Conservation (phyloP, 2,797 vertebrate species). For the Hapalemur alaotrensis region DNA sequence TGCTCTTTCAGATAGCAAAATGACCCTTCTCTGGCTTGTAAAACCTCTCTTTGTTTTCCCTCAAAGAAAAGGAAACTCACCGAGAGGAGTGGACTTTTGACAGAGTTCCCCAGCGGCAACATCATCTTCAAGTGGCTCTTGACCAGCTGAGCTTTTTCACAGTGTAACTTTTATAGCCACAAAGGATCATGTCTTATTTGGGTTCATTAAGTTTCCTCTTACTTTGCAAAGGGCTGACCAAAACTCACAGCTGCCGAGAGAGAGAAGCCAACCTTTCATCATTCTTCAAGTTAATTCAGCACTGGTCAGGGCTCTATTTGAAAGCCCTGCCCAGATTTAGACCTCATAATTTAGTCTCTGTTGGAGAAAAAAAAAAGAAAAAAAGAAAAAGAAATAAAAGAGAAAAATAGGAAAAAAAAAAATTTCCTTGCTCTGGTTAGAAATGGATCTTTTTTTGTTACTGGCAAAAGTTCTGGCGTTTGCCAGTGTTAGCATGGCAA, state of each 20-base stretch:
- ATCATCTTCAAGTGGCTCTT: constrained; percentile 77
- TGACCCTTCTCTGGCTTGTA: constrained; percentile 72
- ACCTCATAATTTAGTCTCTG: constrained; percentile 60
- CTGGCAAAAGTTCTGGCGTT: neutral
- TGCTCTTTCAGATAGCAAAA: constrained; percentile 75
- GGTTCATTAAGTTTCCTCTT: constrained; percentile 78
- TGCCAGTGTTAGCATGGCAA: neutral
- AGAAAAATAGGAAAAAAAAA: neutral
- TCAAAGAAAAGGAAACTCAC: constrained; percentile 73
- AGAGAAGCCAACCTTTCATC: constrained; percentile 63
- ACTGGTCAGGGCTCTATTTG: constrained; percentile 37
- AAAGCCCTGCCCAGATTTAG: constrained; percentile 46
- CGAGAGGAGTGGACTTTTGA: constrained; percentile 65
- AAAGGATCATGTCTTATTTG: constrained; percentile 75
- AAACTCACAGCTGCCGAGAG: constrained; percentile 60
- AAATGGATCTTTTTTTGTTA: constrained; percentile 17
- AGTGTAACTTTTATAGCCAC: constrained; percentile 78
- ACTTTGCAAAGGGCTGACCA: constrained; percentile 73
- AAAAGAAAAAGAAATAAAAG: neutral
- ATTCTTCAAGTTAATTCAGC: constrained; percentile 43
- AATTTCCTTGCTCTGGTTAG: neutral
- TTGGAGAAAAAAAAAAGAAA: neutral
- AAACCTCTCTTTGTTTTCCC: constrained; percentile 76
- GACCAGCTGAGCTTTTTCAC: constrained; percentile 79
- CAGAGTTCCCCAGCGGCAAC: constrained; percentile 68